Percentiles rank a stretch among this genome's conserved stretches.
Conservation (phyloP, 2,888 invertebrate species). For the Drosophila rellima region DNA sequence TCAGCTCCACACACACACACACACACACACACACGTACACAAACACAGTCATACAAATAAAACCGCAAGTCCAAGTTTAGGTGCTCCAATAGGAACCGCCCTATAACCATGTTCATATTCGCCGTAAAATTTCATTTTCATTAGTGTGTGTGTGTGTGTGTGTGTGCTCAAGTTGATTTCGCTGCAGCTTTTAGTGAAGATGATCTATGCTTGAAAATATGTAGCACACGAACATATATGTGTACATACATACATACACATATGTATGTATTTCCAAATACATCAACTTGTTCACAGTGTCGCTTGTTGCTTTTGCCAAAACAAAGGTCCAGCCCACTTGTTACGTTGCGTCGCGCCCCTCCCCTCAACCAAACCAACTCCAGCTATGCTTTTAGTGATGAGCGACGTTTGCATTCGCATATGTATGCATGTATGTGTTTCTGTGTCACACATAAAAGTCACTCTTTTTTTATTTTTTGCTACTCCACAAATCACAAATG, state of each 20-base stretch:
- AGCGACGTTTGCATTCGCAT: conserved; percentile 13
- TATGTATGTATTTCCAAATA: conserved; percentile 55
- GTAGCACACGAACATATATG: conserved; percentile 49
- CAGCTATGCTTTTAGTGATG: conserved; percentile 35
- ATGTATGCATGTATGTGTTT: neutral
- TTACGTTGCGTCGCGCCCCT: conserved; percentile 60
- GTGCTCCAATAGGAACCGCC: conserved; percentile 36
- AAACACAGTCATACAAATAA: neutral
- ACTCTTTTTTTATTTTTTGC: conserved; percentile 25
- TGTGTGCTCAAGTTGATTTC: conserved; percentile 24
- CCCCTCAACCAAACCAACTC: neutral
- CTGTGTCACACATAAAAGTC: conserved; percentile 24
- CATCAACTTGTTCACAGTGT: conserved; percentile 41
- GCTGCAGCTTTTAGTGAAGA: conserved; percentile 39
- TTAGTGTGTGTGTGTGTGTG: neutral
- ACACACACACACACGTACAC: conserved; percentile 14
- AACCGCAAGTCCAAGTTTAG: conserved; percentile 38
- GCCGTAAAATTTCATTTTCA: conserved; percentile 27
- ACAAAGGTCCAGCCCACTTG: conserved; percentile 68
- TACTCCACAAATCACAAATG: conserved; percentile 36
- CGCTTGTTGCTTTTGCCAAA: conserved; percentile 73
- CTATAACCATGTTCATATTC: conserved; percentile 20
- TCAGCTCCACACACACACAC: conserved; percentile 29
- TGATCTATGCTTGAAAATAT: conserved; percentile 73
- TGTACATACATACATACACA: conserved; percentile 15